Base-by-base conservation (phyloP, 2,888 invertebrate species). In the Malachius bipustulatus region DNA sequence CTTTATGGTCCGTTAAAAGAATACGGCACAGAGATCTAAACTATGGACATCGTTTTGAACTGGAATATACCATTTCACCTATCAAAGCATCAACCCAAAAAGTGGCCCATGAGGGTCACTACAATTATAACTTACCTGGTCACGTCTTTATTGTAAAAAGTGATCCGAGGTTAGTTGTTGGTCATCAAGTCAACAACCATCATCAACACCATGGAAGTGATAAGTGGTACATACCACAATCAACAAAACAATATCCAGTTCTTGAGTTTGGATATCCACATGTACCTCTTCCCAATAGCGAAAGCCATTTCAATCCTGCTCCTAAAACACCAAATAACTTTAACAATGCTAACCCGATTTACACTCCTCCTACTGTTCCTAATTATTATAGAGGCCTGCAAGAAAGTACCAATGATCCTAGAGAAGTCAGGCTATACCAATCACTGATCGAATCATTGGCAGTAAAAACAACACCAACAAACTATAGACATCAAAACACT, bases 1-100 rank as follows among this genome's bases (percentile, higher is more conserved):
- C 79, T 1, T 55, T 75, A 36, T 81, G 81, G 81, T 72, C 73
- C 1, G 76, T 80, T 3, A 77, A 76, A 57, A 67, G 78, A 34
- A 70, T 77, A 34, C 62, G 78, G 27, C 80, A 81, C 54, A 66
- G 73, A 36, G 73, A 75, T 46, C 55, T 57, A 1, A 48, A 60
- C 40, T 55, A 67, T 52, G 60, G 65, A 45, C 64, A 62, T 59
- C 24, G 62, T 57, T 79, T 75, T 49, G 80, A 80, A 56, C 59
- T 79, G 42, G 77, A 77, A 50, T 78, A 77, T 50, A 76, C 73
- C 3, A 70, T 81, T 4, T 71, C 73, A 35, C 67, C 71, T 2
- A 62, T 67, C n/a, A 64, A 61, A 37, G 61, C 62, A 35, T 54
- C 59, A 34, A 54, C 61, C 16, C 40, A 37, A 11, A 43, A 45